Conservation (phyloP, 1,140 invertebrate species). For the Polypedilum pembai region DNA sequence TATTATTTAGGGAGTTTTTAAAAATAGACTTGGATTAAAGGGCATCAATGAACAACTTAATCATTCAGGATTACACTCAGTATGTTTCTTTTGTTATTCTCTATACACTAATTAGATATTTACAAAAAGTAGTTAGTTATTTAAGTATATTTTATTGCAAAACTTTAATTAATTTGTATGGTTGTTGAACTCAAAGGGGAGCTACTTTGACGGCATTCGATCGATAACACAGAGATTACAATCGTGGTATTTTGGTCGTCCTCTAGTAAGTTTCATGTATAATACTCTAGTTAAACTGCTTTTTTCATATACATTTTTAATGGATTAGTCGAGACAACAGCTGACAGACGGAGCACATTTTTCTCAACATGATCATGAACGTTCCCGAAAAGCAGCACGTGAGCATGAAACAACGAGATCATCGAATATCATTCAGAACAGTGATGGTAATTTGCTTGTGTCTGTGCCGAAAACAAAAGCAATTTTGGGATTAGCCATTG, state of each 20-base stretch:
- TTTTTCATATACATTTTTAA: not conserved
- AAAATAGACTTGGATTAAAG: not conserved
- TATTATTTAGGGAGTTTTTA: constrained; percentile 23
- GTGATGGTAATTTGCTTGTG: constrained; percentile 67
- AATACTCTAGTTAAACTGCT: not conserved
- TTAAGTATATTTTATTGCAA: too few relatives aligned
- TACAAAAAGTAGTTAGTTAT: too few relatives aligned
- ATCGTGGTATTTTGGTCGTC: constrained; percentile 16
- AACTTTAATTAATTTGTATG: too few relatives aligned
- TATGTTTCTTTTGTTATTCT: not conserved
- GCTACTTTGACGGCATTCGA: constrained; percentile 23
- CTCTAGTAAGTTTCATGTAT: not conserved
- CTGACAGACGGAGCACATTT: not conserved
- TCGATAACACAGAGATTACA: constrained; percentile 2
- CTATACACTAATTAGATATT: too few relatives aligned
- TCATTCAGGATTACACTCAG: constrained; percentile 25
- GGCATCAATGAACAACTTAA: constrained; percentile 11
- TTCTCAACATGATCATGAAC: too few relatives aligned
- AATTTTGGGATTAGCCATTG: constrained; percentile 86
- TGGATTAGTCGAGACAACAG: not conserved
- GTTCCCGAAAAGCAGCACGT: too few relatives aligned
- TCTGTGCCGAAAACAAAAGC: constrained; percentile 79
- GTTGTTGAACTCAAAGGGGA: not conserved
- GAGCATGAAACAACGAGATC: constrained; percentile 31
- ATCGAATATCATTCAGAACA: constrained; percentile 58